These are phyloP conservation scores for Brachionus paranguensis DNA, from an alignment of 1,140 invertebrate species.

Conservation along the genomic window DNA sequence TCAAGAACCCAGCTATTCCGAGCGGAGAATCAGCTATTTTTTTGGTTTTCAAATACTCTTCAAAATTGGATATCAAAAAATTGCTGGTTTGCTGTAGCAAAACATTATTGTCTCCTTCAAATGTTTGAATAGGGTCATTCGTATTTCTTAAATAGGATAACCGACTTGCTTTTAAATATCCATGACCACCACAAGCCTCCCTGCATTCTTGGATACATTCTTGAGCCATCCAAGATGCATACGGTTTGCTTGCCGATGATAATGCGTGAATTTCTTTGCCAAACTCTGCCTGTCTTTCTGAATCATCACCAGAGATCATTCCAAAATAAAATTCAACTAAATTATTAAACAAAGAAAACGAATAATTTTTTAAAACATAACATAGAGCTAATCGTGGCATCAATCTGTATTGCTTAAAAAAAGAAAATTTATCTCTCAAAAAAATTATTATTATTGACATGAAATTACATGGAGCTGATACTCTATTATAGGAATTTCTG, in stretches of 20 bases:
- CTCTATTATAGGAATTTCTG: conserved; percentile 33
- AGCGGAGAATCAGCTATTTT: background rate
- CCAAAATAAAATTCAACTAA: conserved; percentile 59
- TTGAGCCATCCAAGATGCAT: conserved; percentile 73
- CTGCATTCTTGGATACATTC: conserved; percentile 81
- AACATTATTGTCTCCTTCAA: conserved; percentile 93
- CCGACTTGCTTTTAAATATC: conserved; percentile 64
- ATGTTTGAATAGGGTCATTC: conserved; percentile 84
- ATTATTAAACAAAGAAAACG: conserved; percentile 60
- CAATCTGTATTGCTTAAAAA: conserved; percentile 65
- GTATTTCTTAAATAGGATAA: conserved; percentile 74
- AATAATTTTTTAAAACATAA: conserved; percentile 70
- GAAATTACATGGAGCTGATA: conserved; percentile 36
- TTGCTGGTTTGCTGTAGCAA: conserved; percentile 88
- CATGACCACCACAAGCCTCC: conserved; percentile 77
- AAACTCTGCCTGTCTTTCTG: conserved; percentile 59
- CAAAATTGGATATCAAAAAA: conserved; percentile 46
- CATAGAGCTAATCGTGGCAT: conserved; percentile 78
- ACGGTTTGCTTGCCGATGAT: conserved; percentile 81
- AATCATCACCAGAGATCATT: conserved; percentile 53
- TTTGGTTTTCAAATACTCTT: conserved; percentile 1
- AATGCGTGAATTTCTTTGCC: conserved; percentile 83
- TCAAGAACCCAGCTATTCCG: conserved; percentile 63
- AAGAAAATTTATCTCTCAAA: no score
- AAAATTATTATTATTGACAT: no score